These are phyloP conservation scores for Microctenopoma steveboyesi DNA, from an alignment of 2,797 vertebrate species.

Conservation along the genomic window DNA sequence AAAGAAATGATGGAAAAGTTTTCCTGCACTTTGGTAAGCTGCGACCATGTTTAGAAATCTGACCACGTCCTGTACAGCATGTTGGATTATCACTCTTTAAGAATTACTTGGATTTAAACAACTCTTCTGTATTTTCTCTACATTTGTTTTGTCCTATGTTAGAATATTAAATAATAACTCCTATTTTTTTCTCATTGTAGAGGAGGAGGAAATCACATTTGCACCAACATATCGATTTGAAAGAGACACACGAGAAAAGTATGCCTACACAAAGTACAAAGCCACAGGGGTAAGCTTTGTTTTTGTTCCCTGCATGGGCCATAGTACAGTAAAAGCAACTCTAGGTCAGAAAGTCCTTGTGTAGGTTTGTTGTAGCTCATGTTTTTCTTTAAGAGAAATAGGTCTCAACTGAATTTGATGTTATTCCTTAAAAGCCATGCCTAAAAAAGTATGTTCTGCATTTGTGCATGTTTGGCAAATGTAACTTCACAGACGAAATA, in stretches of 20 bases:
- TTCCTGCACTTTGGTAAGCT: slow-evolving; percentile 94
- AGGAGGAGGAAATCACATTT: slow-evolving; percentile 97
- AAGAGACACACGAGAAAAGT: slow-evolving; percentile 91
- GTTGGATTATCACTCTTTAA: not conserved
- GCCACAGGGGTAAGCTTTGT: slow-evolving; percentile 90
- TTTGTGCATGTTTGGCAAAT: slow-evolving; percentile 16
- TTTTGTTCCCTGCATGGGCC: slow-evolving; percentile 12
- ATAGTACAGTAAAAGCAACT: not conserved
- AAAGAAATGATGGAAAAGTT: slow-evolving; percentile 88
- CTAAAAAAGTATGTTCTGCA: not conserved
- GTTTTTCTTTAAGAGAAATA: not conserved
- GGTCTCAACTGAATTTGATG: not conserved
- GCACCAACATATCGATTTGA: slow-evolving; percentile 97
- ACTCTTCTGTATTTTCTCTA: not conserved
- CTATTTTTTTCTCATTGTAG: slow-evolving; percentile 75
- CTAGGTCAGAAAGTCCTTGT: not conserved
- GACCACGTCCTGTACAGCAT: not conserved
- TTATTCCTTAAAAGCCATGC: no score
- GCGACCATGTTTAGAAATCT: not conserved
- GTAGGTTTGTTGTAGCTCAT: not conserved
- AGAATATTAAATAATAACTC: not conserved
- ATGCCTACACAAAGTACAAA: slow-evolving; percentile 97
- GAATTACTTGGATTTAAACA: not conserved
- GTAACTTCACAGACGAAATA: slow-evolving; percentile 90
- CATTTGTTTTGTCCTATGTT: not conserved